phyloP scores from a whole-genome alignment of 2,113 vertebrate genomes.

The Vidua macroura region DNA sequence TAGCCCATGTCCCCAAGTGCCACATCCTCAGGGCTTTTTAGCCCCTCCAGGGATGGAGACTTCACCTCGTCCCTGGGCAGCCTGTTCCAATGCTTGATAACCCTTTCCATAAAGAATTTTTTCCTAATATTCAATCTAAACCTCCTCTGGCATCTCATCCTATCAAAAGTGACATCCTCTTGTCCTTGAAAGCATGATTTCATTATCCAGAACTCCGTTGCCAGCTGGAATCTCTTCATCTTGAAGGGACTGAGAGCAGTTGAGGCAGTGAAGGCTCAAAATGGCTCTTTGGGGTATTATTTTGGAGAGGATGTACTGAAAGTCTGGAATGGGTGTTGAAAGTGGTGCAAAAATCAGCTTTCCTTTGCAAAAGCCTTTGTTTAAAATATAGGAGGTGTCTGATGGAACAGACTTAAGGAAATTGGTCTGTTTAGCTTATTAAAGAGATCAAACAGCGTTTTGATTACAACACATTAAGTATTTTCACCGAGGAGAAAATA shows the following conservation, averaged over 20 bases:
- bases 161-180: not conserved
- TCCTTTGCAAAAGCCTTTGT: not conserved
- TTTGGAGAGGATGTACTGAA: not conserved
- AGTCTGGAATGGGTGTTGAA: not conserved
- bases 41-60: too few species aligned
- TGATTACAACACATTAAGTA: constrained; percentile 1
- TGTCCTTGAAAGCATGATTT: not conserved
- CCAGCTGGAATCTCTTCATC: not conserved
- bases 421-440: constrained; percentile 26
- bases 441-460: constrained; percentile 26
- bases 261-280: not conserved
- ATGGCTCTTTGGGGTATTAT: not conserved
- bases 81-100: not conserved
- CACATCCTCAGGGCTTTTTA: not conserved
- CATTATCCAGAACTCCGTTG: not conserved
- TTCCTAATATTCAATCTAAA: not conserved
- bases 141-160: not conserved
- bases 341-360: not conserved
- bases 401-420: constrained; percentile 3
- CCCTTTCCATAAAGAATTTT: not conserved
- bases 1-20: not conserved
- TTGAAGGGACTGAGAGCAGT: not conserved
- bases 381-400: not conserved
- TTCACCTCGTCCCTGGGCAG: not conserved
- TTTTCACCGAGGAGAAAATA: constrained; percentile 19